A percentile compares a stretch with the other conserved stretches of the same genome.
Evolutionary conservation across 2,113 vertebrate genomes (phyloP).

Genomic region (Odobenus rosmarus): DNA sequence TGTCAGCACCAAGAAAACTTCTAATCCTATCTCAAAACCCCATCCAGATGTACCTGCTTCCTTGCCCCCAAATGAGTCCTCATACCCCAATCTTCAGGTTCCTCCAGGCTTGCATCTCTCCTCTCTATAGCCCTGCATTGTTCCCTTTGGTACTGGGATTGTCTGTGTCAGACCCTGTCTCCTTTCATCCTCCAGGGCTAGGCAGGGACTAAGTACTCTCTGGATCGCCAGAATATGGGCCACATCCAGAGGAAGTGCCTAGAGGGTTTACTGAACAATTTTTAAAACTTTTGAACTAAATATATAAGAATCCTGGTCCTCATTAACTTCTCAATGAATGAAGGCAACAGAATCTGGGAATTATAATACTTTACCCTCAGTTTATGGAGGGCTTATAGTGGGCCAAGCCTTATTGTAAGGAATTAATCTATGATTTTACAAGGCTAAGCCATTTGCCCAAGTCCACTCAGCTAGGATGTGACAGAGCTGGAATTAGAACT

Average conservation of each 20-base stretch:
- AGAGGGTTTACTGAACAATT: neutral
- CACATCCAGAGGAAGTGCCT: neutral
- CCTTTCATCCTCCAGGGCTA: neutral
- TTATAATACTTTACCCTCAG: neutral
- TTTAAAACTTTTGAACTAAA: constrained; percentile 5
- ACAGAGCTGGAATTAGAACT: neutral
- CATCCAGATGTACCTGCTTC: neutral
- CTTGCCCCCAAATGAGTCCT: neutral
- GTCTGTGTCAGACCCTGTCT: neutral
- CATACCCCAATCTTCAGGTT: neutral
- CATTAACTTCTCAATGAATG: neutral
- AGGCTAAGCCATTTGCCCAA: neutral
- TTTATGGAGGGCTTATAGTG: neutral
- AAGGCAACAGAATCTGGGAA: neutral
- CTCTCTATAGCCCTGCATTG: neutral
- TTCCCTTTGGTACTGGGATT: neutral
- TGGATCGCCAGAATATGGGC: neutral
- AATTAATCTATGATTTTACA: neutral
- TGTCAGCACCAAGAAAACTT: neutral
- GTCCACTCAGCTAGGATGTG: neutral
- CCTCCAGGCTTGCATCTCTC: neutral
- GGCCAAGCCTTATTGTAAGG: too few relatives aligned
- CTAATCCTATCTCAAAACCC: constrained; percentile 17
- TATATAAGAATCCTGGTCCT: neutral
- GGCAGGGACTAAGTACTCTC: neutral